Percentiles rank a stretch among this genome's conserved stretches.
phyloP scores from a whole-genome alignment of 2,888 invertebrate species.

The Papilio protenor region DNA sequence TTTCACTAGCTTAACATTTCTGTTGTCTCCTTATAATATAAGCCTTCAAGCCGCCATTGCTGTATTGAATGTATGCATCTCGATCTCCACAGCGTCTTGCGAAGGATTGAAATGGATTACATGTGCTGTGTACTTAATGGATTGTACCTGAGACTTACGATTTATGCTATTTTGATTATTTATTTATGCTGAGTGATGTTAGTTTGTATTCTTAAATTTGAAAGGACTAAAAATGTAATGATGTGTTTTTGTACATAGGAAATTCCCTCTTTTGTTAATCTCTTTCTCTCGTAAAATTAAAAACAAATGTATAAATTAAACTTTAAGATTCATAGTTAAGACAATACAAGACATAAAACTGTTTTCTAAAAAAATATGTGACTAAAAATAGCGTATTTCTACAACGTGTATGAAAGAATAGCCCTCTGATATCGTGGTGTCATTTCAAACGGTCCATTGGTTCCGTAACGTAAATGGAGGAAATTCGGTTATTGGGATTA shows the following conservation, averaged over 20 bases:
- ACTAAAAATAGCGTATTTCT: not conserved
- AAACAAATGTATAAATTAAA: too few relatives aligned
- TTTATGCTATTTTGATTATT: not conserved
- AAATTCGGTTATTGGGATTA: slow-evolving; percentile 64
- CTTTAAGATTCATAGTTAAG: too few relatives aligned
- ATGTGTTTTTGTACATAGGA: too few relatives aligned
- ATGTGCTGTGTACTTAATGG: slow-evolving; percentile 23
- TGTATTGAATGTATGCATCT: slow-evolving; percentile 42
- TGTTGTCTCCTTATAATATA: slow-evolving; percentile 40
- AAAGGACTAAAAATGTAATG: too few relatives aligned
- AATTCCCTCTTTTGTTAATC: too few relatives aligned
- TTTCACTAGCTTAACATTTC: slow-evolving; percentile 39
- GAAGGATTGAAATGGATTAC: slow-evolving; percentile 39
- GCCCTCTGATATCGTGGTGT: slow-evolving; percentile 62
- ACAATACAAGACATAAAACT: too few relatives aligned
- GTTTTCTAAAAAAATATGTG: not conserved
- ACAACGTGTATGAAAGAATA: slow-evolving; percentile 51
- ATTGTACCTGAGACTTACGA: not conserved
- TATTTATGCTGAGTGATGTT: not conserved
- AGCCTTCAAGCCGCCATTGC: slow-evolving; percentile 21
- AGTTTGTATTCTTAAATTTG: too few relatives aligned
- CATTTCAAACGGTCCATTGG: slow-evolving; percentile 68
- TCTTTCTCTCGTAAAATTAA: too few relatives aligned
- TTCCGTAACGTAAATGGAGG: slow-evolving; percentile 59
- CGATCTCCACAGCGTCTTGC: slow-evolving; percentile 32